Percentiles rank a stretch among this genome's conserved stretches.
These are phyloP conservation scores for Hydractinia echinata DNA, from an alignment of 30 jellyfish, hydroid and myxozoan genomes.

Conservation along the genomic window DNA sequence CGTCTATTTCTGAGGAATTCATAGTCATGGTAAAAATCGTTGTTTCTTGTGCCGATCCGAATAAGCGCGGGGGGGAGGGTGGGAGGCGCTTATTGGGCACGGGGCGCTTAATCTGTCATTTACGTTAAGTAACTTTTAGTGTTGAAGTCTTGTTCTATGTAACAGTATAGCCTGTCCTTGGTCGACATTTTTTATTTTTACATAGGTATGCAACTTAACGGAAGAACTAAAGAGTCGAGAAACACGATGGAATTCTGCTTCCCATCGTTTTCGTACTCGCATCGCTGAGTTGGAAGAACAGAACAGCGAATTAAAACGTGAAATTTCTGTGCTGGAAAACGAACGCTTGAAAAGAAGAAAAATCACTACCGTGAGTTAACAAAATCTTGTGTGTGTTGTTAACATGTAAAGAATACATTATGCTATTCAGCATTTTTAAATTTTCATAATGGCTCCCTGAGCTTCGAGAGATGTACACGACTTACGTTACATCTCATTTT, in stretches of 20 bases:
- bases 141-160: slow-evolving; percentile 1
- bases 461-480: too few relatives aligned
- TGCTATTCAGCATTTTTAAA: too few relatives aligned
- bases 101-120: background rate
- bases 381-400: too few relatives aligned
- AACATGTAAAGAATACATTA: too few relatives aligned
- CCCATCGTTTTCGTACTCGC: slow-evolving; percentile 70
- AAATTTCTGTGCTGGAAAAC: slow-evolving; percentile 51
- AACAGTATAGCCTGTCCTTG: background rate
- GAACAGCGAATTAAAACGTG: slow-evolving; percentile 51
- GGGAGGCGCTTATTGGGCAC: too few relatives aligned
- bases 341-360: slow-evolving; percentile 69
- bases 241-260: slow-evolving; percentile 82
- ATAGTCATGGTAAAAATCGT: too few relatives aligned
- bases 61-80: too few relatives aligned
- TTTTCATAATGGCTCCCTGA: too few relatives aligned
- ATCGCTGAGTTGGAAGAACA: slow-evolving; percentile 71
- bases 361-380: background rate
- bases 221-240: slow-evolving; percentile 69
- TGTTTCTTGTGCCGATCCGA: too few relatives aligned
- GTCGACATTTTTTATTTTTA: background rate
- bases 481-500: too few relatives aligned
- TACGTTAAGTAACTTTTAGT: too few relatives aligned
- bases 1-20: too few relatives aligned
- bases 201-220: slow-evolving; percentile 43